Percentiles rank a stretch among this genome's conserved stretches.
phyloP scores from a whole-genome alignment of 2,888 invertebrate genomes.

The Habroteleia sp. region DNA sequence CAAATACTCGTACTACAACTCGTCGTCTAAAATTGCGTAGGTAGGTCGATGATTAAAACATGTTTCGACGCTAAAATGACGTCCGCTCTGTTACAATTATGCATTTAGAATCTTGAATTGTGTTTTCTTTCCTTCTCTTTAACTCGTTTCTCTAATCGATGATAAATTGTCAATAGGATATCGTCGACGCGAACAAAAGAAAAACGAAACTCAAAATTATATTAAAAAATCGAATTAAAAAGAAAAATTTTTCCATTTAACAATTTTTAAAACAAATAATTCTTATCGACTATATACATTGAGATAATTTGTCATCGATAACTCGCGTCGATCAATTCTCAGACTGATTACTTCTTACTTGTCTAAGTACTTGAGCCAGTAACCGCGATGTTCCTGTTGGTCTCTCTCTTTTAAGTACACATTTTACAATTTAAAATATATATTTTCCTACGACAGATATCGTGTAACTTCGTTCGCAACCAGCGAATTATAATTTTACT shows the following conservation, averaged over 20 bases:
- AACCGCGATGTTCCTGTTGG: conserved; percentile 31
- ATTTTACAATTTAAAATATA: conserved; percentile 73
- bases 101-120: conserved; percentile 56
- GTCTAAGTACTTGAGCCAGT: conserved; percentile 54
- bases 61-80: conserved; percentile 35
- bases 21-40: conserved; percentile 48
- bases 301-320: conserved; percentile 1
- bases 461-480: conserved; percentile 67
- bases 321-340: conserved; percentile 12
- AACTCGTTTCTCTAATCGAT: background rate
- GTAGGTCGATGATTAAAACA: conserved; percentile 51
- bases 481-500: conserved; percentile 51
- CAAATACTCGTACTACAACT: conserved; percentile 53
- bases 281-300: no score
- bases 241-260: no score
- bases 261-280: no score
- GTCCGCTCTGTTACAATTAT: conserved; percentile 40
- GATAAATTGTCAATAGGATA: background rate
- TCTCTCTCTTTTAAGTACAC: conserved; percentile 61
- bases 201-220: no score
- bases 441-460: conserved; percentile 70
- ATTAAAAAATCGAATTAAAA: no score
- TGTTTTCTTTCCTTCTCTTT: conserved; percentile 2
- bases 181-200: no score
- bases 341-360: conserved; percentile 8